Evolutionary conservation across 2,888 invertebrate species (phyloP), one percentile per base, ranked within the genome.

Genomic region (Incurvaria masculella): DNA sequence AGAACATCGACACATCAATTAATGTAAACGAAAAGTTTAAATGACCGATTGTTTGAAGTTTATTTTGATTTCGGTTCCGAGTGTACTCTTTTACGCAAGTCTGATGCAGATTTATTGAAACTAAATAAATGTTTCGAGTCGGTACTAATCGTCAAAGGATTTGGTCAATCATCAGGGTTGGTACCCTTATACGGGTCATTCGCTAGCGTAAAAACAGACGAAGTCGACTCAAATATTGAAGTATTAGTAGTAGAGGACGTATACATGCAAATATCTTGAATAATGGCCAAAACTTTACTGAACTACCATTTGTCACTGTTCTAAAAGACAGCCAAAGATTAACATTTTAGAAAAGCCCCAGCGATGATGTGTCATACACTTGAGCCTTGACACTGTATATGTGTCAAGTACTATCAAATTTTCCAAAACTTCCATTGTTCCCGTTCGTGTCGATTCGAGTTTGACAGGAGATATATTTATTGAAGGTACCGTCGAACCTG

Each of bases 1-100:
- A 48, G 42, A 46, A 23, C 14, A 50, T 48, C 21, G 14, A 41
- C 2, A 26, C 26, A 6, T 11, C 21, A 8, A 46, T 45, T 20
- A 23, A 23, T 6, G 17, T n/a, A 6, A 51, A 52, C 33, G 46
- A 51, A 14, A 55, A 55, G 17, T 53, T 39, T 51, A 3, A 48
- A 51, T 40, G 47, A 41, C 20, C 19, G 42, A 18, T 5, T 8
- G 10, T 45, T 53, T 8, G 26, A 20, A 8, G 48, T 47, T 5
- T 55, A 42, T 26, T 38, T 54, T 10, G 53, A 54, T 38, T 56
- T 56, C 40, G 53, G 54, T 10, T 54, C 52, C 27, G 51, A 55
- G 5, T 51, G 54, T 19, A 51, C 47, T 21, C 41, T 55, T 1
- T 46, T 53, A 8, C 48, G 49, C 2, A 16, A 48, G 11, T 43